These are phyloP conservation scores for Bucco capensis DNA, from an alignment of 2,113 vertebrate species.

Conservation along the genomic window DNA sequence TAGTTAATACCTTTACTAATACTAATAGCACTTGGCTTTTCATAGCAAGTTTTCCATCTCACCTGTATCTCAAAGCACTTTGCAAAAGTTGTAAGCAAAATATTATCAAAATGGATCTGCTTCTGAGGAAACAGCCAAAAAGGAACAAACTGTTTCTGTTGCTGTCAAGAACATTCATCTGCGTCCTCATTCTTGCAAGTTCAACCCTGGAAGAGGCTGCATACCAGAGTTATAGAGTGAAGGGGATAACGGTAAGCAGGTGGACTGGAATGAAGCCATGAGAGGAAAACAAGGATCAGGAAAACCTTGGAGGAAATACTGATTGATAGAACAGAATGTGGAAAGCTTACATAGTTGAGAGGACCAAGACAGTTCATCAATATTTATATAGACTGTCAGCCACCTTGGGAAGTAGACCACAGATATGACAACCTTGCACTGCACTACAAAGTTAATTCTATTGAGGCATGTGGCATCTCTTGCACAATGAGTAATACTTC, in stretches of 20 bases:
- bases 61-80: neutral
- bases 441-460: neutral
- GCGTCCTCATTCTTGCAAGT: neutral
- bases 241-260: neutral
- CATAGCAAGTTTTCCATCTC: neutral
- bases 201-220: neutral
- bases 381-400: neutral
- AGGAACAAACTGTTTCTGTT: neutral
- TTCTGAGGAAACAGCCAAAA: neutral
- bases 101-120: neutral
- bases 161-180: neutral
- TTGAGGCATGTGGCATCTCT: neutral
- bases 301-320: neutral
- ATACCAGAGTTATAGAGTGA: neutral
- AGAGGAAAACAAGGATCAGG: neutral
- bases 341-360: neutral
- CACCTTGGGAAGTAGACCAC: neutral
- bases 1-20: neutral
- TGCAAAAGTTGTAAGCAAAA: neutral
- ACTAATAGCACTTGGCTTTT: neutral
- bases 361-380: neutral
- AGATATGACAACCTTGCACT: neutral
- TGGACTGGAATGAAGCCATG: neutral
- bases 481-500: neutral
- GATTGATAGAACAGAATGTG: neutral